Percentiles rank a stretch among this genome's conserved stretches.
Conservation (phyloP, 2,888 invertebrate species). For the Pristionchus entomophagus region DNA sequence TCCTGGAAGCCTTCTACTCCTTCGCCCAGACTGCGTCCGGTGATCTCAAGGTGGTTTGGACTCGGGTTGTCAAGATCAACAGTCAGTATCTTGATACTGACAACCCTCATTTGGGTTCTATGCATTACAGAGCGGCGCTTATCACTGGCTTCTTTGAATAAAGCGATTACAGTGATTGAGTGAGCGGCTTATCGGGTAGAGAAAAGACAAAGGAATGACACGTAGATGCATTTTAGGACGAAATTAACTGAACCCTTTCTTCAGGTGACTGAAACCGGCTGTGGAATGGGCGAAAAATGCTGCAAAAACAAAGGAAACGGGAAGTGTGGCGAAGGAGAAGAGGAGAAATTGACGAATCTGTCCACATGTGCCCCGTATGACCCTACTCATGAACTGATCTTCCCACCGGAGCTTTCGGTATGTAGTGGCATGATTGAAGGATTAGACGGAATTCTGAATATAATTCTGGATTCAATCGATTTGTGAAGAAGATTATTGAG, state of each 20-base stretch:
- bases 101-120: too few relatives aligned
- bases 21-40: conserved; percentile 64
- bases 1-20: conserved; percentile 88
- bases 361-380: conserved; percentile 80
- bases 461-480: neutral
- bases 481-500: too few relatives aligned
- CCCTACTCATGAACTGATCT: conserved; percentile 90
- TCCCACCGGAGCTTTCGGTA: conserved; percentile 86
- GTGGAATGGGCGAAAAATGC: conserved; percentile 70
- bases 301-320: conserved; percentile 58
- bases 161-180: neutral
- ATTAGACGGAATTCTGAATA: neutral
- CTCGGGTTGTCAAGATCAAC: too few relatives aligned
- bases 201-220: neutral
- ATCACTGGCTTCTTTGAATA: neutral
- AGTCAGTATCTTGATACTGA: too few relatives aligned
- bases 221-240: neutral
- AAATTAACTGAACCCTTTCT: neutral
- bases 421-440: conserved; percentile 38
- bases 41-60: conserved; percentile 54
- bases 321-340: neutral
- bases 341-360: conserved; percentile 60
- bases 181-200: neutral
- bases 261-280: conserved; percentile 53
- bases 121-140: neutral